Evolutionary conservation across 2,113 vertebrate genomes (phyloP).

Genomic region (Rhinoptilus africanus): DNA sequence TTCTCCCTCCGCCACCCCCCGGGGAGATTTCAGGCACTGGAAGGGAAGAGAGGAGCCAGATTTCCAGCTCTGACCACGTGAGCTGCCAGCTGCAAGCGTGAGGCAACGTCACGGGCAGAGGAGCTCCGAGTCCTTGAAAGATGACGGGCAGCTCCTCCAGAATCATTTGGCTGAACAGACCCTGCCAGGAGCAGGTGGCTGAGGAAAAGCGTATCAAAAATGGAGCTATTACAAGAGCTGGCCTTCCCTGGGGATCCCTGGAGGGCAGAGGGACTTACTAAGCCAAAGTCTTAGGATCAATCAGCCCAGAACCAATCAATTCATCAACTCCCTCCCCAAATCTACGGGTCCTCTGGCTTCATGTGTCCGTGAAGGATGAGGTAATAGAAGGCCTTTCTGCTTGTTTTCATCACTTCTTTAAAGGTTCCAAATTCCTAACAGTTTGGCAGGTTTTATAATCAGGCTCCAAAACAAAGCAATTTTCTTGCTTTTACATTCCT

Average conservation of each 20-base stretch:
- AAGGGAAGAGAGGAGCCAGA: background rate
- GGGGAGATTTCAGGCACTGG: background rate
- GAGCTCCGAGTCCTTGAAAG: background rate
- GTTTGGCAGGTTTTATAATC: background rate
- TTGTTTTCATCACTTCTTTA: background rate
- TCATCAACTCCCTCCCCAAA: background rate
- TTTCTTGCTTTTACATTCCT: background rate
- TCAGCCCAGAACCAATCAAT: background rate
- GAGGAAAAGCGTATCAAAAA: background rate
- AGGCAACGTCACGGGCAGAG: background rate
- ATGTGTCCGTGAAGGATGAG: background rate
- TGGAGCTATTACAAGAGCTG: background rate
- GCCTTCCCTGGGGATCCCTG: background rate
- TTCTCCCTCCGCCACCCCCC: background rate
- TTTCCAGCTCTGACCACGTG: background rate
- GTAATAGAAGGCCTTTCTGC: background rate
- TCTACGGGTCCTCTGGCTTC: background rate
- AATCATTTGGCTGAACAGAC: background rate
- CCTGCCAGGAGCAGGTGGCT: background rate
- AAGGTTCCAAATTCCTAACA: background rate
- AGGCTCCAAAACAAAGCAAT: background rate
- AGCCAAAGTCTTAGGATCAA: background rate
- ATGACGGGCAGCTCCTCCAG: background rate
- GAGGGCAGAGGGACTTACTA: background rate
- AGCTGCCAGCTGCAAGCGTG: background rate